Evolutionary conservation across 1,140 invertebrate genomes (phyloP), one percentile per base, ranked within the genome.

Genomic region (Formica selysi): DNA sequence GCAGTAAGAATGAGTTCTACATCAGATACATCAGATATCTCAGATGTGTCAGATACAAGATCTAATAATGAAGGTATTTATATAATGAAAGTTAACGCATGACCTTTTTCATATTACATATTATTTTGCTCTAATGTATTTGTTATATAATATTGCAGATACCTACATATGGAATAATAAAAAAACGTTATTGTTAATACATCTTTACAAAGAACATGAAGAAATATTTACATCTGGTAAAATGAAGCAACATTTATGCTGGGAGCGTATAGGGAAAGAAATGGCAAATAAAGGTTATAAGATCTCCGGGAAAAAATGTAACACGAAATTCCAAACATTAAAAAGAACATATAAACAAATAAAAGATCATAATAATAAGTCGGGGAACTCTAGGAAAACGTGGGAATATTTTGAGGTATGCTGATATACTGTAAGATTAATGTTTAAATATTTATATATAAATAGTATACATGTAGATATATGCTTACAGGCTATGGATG

Each of bases 311-410:
- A 32, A 32, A n/a, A 71, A 71, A n/a, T 51, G 68, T 68, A 51
- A 22, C 5, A 74, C 48, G 13, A 74, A 57, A 8, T 74, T 74
- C 1, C n/a, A 57, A 19, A 54, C 48, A 1, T 22, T 74, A 36
- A 74, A 74, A 38, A 22, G 19, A 16, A 74, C 19, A 0, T 57
- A 36, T 6, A 74, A 74, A 36, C 48, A 73, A 73, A 57, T 73
- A 1, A 32, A 36, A 22, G 19, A 73, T 8, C 29, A 74, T 3
- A 74, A 74, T 3, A 73, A 57, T 29, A 70, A 48, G 4, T 70
- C 68, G 0, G 22, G 41, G 3, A 65, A 65, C 32, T 38, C 16
- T 1, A 68, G 67, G 2, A 68, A 68, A 44, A 68, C 67, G 13
- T 68, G 67, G 67, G 67, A 68, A 68, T 68, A 26, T 13, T 16